Percentiles rank a stretch among this genome's conserved stretches.
Evolutionary conservation across 2,888 invertebrate genomes (phyloP).

Genomic region (Flabesymbios commensalis): DNA sequence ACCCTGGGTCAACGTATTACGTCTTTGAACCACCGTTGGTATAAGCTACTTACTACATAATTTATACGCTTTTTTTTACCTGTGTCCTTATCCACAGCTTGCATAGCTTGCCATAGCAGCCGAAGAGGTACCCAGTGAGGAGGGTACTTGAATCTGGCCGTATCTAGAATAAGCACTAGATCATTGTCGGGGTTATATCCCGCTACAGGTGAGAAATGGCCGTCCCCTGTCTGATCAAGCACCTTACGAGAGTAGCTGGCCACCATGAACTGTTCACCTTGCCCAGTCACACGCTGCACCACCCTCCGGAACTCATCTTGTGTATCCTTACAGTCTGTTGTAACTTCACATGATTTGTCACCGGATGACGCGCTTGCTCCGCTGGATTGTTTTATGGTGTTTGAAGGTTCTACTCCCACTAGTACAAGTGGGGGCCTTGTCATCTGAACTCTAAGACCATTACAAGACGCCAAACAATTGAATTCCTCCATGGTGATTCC

Average conservation of each 20-base stretch:
- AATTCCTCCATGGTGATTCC: constrained; percentile 59
- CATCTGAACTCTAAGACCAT: no score
- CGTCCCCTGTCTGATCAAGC: constrained; percentile 59
- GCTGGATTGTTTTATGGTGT: no score
- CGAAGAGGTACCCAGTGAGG: constrained; percentile 59
- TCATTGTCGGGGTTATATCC: constrained; percentile 57
- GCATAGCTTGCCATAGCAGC: constrained; percentile 55
- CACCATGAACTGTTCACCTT: constrained; percentile 28
- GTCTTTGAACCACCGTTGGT: no score
- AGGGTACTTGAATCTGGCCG: constrained; percentile 62
- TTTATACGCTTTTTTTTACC: constrained; percentile 24
- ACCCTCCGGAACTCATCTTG: constrained; percentile 35
- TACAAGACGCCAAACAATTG: constrained; percentile 58
- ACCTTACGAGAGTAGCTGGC: constrained; percentile 52
- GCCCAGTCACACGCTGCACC: constrained; percentile 33
- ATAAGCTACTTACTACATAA: no score
- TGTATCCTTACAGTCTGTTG: constrained; percentile 19
- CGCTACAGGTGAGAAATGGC: constrained; percentile 59
- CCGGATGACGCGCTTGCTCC: no score
- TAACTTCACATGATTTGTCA: no score
- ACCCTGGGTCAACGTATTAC: no score
- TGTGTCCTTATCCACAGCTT: constrained; percentile 49
- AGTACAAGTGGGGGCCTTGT: no score
- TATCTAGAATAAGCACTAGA: constrained; percentile 58
- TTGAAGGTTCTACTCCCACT: no score